Evolutionary conservation across 2,797 vertebrate genomes (phyloP).

Genomic region (Enteromius mattozi): DNA sequence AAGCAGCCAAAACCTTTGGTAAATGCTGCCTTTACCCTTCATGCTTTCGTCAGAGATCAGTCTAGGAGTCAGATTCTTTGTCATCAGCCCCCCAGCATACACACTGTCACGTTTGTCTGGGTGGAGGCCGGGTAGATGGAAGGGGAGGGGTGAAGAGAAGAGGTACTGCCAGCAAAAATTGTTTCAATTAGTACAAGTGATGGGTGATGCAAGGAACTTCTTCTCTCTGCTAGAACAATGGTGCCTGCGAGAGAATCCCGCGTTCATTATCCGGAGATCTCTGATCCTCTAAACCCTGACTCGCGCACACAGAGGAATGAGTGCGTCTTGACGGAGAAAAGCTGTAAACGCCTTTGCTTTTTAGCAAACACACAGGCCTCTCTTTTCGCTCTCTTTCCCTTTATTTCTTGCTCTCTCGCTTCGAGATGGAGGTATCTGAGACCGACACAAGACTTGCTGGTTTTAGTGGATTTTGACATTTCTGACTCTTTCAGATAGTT

Average conservation of each 20-base stretch:
- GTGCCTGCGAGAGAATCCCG: conserved; percentile 64
- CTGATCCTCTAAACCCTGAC: conserved; percentile 72
- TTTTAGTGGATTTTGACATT: conserved; percentile 78
- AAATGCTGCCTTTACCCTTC: conserved; percentile 25
- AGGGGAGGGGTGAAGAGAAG: conserved; percentile 13
- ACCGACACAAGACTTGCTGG: conserved; percentile 72
- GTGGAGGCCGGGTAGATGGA: conserved; percentile 16
- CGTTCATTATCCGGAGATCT: conserved; percentile 73
- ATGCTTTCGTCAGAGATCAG: conserved; percentile 35
- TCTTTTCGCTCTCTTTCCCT: conserved; percentile 58
- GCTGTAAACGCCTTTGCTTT: conserved; percentile 75
- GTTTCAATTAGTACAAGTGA: conserved; percentile 79
- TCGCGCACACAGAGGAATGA: conserved; percentile 58
- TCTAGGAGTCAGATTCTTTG: conserved; percentile 44
- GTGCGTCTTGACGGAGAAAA: conserved; percentile 65
- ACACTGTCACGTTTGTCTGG: conserved; percentile 9
- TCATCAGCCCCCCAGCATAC: conserved; percentile 25
- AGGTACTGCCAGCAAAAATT: conserved; percentile 64
- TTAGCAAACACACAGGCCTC: conserved; percentile 56
- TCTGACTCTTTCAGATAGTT: conserved; percentile 71
- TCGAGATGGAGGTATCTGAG: conserved; percentile 70
- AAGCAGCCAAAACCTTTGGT: neutral
- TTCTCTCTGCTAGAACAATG: conserved; percentile 64
- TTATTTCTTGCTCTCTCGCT: conserved; percentile 63
- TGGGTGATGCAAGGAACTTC: conserved; percentile 64